Base-by-base conservation (phyloP, 2,797 vertebrate species). In the Cossypha dichroa region DNA sequence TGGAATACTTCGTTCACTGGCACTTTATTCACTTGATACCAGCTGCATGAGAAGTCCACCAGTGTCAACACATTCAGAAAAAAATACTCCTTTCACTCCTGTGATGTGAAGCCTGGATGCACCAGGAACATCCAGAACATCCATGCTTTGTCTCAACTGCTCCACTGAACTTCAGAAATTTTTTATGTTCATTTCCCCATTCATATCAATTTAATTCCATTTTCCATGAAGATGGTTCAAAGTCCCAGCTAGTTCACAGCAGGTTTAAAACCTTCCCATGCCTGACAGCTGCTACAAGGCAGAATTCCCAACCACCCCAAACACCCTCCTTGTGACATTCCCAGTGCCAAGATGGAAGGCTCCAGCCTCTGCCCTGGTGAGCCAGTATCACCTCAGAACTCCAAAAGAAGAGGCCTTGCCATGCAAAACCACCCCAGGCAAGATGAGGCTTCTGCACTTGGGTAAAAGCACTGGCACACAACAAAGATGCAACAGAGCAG, bases 291-390 rank as follows among this genome's bases (percentile, higher is more conserved):
- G 62, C 62, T 62, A 38, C 10, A 6, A 9, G 17, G 51, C 7
- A 72, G 20, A 29, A 31, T 75, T 87, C 60, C 70, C 34, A 26
- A 33, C 5, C 54, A 23, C 41, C 34, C 17, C 38, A 49, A 45
- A 41, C 0, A 0, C 41, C 15, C 10, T 28, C 34, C 15, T 6
- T 2, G 3, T 11, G 26, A 12, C 54, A 62, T 18, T 22, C 46
- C 36, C 64, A 34, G 6, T 2, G 51, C 0, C 0, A 13, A 41
- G 26, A 21, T 22, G 25, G 23, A 40, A 18, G 64, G 25, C 28
- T 86, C 38, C 29, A 17, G 45, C 29, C 40, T 46, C 41, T 41
- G 58, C 38, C 85, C 69, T 54, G 38, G 36, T 64, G 70, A 82
- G 58, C 22, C 0, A 0, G 23, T 18, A 26, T 5, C 13, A 69